Evolutionary conservation across 2,797 vertebrate genomes (phyloP).

Genomic region (Sebastes matsubarae): DNA sequence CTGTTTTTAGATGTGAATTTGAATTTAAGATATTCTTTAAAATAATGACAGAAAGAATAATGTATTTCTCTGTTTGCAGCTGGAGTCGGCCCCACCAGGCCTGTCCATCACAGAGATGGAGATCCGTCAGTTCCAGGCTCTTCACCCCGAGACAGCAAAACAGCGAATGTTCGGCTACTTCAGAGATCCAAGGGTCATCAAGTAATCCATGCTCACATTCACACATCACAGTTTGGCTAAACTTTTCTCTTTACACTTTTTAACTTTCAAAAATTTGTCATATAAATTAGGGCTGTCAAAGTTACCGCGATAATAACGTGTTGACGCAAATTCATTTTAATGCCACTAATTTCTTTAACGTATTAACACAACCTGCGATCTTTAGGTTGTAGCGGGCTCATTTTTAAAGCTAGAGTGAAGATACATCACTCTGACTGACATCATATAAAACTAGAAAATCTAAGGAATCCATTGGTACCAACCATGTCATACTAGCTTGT

Average conservation of each 20-base stretch:
- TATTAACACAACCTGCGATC: too few species aligned
- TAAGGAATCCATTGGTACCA: too few species aligned
- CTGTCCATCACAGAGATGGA: constrained; percentile 92
- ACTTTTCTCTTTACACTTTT: too few species aligned
- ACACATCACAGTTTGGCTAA: not conserved
- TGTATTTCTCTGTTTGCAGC: constrained; percentile 60
- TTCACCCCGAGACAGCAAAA: constrained; percentile 52
- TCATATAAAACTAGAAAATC: too few species aligned
- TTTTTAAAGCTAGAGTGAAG: too few species aligned
- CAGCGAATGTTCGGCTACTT: constrained; percentile 86
- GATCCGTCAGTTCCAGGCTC: constrained; percentile 86
- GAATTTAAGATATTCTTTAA: not conserved
- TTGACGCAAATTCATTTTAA: too few species aligned
- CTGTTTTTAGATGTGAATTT: not conserved
- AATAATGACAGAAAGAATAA: not conserved
- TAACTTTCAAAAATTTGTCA: not conserved
- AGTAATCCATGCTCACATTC: constrained; percentile 59
- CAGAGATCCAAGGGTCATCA: constrained; percentile 80
- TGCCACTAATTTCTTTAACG: too few species aligned
- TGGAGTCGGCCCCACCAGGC: constrained; percentile 79
- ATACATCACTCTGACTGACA: too few species aligned
- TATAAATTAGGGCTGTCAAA: not conserved
- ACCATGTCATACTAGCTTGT: too few species aligned
- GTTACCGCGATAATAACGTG: too few species aligned
- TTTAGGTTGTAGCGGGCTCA: too few species aligned